A percentile compares a stretch with the other conserved stretches of the same genome.
Conservation (phyloP, 1,140 invertebrate species). For the Hyles euphorbiae region DNA sequence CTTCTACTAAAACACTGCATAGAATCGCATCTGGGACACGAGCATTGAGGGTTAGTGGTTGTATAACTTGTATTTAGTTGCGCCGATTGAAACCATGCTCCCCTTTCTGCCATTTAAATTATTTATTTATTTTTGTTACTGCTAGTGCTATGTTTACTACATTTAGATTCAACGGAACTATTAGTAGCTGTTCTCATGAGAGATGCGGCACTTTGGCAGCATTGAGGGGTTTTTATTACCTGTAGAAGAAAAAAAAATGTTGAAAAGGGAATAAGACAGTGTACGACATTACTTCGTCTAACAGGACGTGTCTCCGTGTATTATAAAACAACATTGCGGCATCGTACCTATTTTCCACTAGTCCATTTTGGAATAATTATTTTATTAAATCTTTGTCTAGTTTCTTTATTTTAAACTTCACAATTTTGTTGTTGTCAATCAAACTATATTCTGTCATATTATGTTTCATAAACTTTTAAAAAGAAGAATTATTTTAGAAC, state of each 20-base stretch:
- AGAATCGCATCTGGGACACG: constrained; percentile 38
- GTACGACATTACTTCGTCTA: too few relatives aligned
- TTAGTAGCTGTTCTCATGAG: not conserved
- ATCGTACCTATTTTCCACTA: too few relatives aligned
- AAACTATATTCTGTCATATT: too few relatives aligned
- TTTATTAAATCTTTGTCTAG: too few relatives aligned
- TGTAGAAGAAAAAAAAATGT: constrained; percentile 5
- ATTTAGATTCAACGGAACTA: not conserved
- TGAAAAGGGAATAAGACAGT: not conserved
- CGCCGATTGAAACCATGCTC: not conserved
- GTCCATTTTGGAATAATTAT: too few relatives aligned
- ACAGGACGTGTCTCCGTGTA: too few relatives aligned
- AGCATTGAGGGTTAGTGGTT: constrained; percentile 20
- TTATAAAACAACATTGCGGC: too few relatives aligned
- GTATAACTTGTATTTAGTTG: constrained; percentile 13
- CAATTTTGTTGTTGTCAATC: too few relatives aligned
- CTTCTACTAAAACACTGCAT: constrained; percentile 27
- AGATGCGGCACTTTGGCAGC: constrained; percentile 12
- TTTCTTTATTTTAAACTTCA: too few relatives aligned
- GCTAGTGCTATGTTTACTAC: not conserved
- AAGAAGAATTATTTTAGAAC: too few relatives aligned
- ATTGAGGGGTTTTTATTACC: constrained; percentile 15
- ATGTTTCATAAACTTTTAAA: too few relatives aligned
- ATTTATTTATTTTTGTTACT: not conserved
- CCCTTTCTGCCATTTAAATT: too few relatives aligned